Percentiles rank a stretch among this genome's conserved stretches.
phyloP scores from a whole-genome alignment of 2,888 invertebrate genomes.

The Phania funesta region DNA sequence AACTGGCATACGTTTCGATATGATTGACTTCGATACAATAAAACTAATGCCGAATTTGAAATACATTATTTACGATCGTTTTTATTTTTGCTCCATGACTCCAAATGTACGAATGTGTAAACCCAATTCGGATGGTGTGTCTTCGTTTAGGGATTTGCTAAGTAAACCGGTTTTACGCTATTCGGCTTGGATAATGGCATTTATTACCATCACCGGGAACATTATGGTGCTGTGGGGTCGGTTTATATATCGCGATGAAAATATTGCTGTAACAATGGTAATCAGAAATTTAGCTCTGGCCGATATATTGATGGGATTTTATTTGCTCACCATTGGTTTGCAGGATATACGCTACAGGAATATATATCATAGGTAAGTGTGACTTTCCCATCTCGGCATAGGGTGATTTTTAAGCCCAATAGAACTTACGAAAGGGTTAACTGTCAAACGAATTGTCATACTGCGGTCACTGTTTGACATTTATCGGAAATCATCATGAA shows the following conservation, averaged over 20 bases:
- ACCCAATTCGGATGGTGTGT: conserved; percentile 85
- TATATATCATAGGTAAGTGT: conserved; percentile 81
- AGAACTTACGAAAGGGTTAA: too few species aligned
- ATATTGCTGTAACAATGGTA: conserved; percentile 83
- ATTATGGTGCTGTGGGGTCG: conserved; percentile 84
- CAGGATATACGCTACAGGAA: conserved; percentile 83
- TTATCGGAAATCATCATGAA: too few species aligned
- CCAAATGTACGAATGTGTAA: conserved; percentile 83
- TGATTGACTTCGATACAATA: conserved; percentile 82
- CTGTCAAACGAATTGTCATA: too few species aligned
- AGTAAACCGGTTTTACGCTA: conserved; percentile 82
- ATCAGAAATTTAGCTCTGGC: conserved; percentile 85
- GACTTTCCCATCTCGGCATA: too few species aligned
- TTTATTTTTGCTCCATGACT: conserved; percentile 84
- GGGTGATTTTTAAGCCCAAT: too few species aligned
- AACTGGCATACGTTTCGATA: conserved; percentile 81
- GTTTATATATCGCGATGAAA: conserved; percentile 83
- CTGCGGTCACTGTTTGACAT: too few species aligned
- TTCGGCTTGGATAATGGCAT: conserved; percentile 84
- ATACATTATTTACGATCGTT: conserved; percentile 83
- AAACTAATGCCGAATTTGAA: conserved; percentile 80
- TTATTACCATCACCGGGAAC: conserved; percentile 84
- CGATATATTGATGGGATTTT: conserved; percentile 86
- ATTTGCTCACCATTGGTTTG: conserved; percentile 83
- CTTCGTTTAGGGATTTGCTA: conserved; percentile 83